These are phyloP conservation scores for Aporophyla nigra DNA, from an alignment of 2,888 invertebrate species.

Conservation along the genomic window DNA sequence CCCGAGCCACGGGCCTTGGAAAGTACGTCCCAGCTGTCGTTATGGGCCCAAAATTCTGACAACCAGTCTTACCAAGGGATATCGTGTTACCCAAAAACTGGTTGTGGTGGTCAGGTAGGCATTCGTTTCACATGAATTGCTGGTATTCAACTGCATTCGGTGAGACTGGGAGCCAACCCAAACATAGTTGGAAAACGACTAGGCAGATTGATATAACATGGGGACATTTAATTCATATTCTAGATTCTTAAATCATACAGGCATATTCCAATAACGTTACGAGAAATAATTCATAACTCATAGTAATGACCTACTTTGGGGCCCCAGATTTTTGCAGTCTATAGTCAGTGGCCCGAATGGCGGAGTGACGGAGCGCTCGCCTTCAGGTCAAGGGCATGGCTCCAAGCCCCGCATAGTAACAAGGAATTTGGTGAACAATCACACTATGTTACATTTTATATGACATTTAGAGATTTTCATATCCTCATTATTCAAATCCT, in stretches of 20 bases:
- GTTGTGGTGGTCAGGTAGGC: not conserved
- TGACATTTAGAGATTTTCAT: not conserved
- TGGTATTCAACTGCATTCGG: too few species aligned
- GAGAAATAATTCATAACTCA: slow-evolving; percentile 6
- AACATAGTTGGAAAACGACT: too few species aligned
- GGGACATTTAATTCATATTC: not conserved
- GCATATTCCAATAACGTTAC: not conserved
- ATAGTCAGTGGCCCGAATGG: slow-evolving; percentile 41
- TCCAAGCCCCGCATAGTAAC: slow-evolving; percentile 40
- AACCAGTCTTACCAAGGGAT: too few species aligned
- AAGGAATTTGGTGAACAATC: not conserved
- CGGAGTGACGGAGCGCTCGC: slow-evolving; percentile 12
- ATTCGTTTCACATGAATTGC: too few species aligned
- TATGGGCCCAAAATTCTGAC: too few species aligned
- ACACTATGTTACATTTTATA: not conserved
- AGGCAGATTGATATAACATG: too few species aligned
- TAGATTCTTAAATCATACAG: not conserved
- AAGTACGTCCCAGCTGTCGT: not conserved
- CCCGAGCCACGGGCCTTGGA: not conserved
- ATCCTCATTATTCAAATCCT: too few species aligned
- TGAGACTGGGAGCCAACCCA: too few species aligned
- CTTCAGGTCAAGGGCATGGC: slow-evolving; percentile 38
- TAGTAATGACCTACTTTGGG: slow-evolving; percentile 24
- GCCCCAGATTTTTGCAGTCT: slow-evolving; percentile 31
- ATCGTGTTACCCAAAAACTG: too few species aligned